Percentiles rank a stretch among this genome's conserved stretches.
Conservation (phyloP, 2,797 vertebrate genomes). For the Poeciliopsis presidionis region DNA sequence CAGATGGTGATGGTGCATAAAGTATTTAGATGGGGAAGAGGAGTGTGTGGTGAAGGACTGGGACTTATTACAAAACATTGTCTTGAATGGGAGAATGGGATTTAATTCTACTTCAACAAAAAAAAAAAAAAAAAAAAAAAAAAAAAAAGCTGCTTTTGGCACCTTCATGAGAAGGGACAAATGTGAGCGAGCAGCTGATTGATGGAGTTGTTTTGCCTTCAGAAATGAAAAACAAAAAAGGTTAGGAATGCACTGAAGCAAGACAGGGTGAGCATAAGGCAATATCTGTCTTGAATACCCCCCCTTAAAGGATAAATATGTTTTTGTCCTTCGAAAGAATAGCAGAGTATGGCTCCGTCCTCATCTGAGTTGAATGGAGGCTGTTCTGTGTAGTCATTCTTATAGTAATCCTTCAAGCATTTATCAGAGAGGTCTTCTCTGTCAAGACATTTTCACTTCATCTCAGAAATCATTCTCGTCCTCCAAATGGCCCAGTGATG, state of each 20-base stretch:
- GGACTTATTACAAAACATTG: conserved; percentile 67
- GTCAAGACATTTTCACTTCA: conserved; percentile 54
- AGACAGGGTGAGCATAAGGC: conserved; percentile 48
- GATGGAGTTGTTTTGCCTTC: conserved; percentile 65
- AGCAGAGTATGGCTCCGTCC: conserved; percentile 21
- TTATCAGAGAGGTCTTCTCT: conserved; percentile 55
- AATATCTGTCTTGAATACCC: conserved; percentile 43
- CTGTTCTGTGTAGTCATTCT: conserved; percentile 42
- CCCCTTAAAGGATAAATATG: conserved; percentile 65
- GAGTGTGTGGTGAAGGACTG: conserved; percentile 45
- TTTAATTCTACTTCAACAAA: conserved; percentile 58
- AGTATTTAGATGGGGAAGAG: conserved; percentile 54
- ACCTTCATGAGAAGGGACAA: conserved; percentile 35
- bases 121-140: conserved; percentile 45
- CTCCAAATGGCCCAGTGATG: conserved; percentile 31
- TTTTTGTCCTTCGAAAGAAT: conserved; percentile 57
- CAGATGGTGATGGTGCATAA: conserved; percentile 53
- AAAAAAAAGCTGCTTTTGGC: conserved; percentile 54
- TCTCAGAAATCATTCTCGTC: conserved; percentile 45
- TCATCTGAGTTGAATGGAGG: conserved; percentile 40
- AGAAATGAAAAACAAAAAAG: conserved; percentile 50
- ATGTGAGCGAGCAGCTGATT: conserved; percentile 50
- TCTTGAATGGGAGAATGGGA: conserved; percentile 62
- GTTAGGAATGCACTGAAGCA: conserved; percentile 49
- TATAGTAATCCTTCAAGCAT: conserved; percentile 44